These are phyloP conservation scores for Vespertilio murinus DNA, from an alignment of 2,797 vertebrate genomes.

Conservation along the genomic window DNA sequence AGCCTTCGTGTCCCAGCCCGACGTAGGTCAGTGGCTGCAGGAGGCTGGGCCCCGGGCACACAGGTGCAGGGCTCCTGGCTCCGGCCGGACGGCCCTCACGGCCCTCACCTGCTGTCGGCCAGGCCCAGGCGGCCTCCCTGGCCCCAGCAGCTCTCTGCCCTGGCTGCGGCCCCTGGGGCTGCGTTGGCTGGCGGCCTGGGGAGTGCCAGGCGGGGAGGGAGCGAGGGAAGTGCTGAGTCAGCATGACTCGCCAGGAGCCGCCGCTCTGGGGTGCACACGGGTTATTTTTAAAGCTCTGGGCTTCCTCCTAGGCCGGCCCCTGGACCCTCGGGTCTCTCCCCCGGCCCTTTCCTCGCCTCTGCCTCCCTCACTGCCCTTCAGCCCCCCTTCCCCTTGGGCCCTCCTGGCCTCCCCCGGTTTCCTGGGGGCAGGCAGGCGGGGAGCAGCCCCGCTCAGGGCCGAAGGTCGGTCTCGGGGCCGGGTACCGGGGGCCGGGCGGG, in stretches of 20 bases:
- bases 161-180: constrained; percentile 29
- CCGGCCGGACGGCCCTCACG: not conserved
- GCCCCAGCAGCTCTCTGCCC: not conserved
- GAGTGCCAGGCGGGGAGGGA: constrained; percentile 47
- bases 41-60: not conserved
- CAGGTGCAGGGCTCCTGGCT: not conserved
- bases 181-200: constrained; percentile 9
- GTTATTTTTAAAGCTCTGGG: constrained; percentile 85
- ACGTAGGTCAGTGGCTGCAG: not conserved
- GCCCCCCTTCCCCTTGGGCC: not conserved
- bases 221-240: constrained; percentile 85
- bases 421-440: not conserved
- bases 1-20: not conserved
- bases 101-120: constrained; percentile 30
- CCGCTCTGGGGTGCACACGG: constrained; percentile 76
- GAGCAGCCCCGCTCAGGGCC: not conserved
- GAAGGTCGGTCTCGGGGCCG: not conserved
- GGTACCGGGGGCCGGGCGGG: not conserved
- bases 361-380: not conserved
- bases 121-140: not conserved
- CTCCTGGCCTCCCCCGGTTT: not conserved
- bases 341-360: constrained; percentile 31
- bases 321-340: constrained; percentile 69
- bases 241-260: constrained; percentile 85
- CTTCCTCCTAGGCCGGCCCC: constrained; percentile 81